Evolutionary conservation across 92 coral and sea anemone species (phyloP).

Genomic region (Desmophyllum pertusum): DNA sequence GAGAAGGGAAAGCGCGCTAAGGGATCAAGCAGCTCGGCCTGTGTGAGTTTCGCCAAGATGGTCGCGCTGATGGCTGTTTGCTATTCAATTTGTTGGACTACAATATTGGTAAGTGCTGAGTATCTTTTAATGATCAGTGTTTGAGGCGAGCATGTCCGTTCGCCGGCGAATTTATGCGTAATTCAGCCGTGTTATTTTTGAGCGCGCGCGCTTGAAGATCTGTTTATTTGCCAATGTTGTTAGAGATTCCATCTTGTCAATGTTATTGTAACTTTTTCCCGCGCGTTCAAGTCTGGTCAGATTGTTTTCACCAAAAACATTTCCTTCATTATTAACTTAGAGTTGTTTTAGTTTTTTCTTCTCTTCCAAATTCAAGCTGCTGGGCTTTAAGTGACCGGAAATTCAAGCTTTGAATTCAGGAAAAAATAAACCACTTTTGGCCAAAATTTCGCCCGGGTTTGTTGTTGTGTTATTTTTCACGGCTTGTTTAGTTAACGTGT

Average conservation of each 20-base stretch:
- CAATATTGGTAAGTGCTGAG: slow-evolving; percentile 75
- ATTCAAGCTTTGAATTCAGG: slow-evolving; percentile 7
- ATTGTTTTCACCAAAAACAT: slow-evolving; percentile 21
- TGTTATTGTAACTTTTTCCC: slow-evolving; percentile 35
- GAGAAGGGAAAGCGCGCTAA: slow-evolving; percentile 48
- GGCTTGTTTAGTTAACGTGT: slow-evolving; percentile 12
- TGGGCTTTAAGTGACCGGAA: slow-evolving; percentile 45
- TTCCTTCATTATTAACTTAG: neutral
- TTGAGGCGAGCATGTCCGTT: neutral
- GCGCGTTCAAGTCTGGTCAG: slow-evolving; percentile 1
- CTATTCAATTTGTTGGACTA: slow-evolving; percentile 87
- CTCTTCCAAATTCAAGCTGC: slow-evolving; percentile 22
- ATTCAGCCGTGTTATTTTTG: slow-evolving; percentile 3
- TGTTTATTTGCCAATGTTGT: slow-evolving; percentile 28
- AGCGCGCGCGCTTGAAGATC: neutral
- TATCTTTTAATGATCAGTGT: slow-evolving; percentile 26
- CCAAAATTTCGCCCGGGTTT: neutral
- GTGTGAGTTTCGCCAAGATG: slow-evolving; percentile 89
- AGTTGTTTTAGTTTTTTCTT: neutral
- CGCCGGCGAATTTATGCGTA: neutral
- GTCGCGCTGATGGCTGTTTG: slow-evolving; percentile 84
- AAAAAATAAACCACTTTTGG: slow-evolving; percentile 18
- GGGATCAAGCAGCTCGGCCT: slow-evolving; percentile 60
- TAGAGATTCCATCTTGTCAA: slow-evolving; percentile 26
- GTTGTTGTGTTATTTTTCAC: slow-evolving; percentile 8